Evolutionary conservation across 1,140 invertebrate genomes (phyloP).

Genomic region (Lordiphosa stackelbergi): DNA sequence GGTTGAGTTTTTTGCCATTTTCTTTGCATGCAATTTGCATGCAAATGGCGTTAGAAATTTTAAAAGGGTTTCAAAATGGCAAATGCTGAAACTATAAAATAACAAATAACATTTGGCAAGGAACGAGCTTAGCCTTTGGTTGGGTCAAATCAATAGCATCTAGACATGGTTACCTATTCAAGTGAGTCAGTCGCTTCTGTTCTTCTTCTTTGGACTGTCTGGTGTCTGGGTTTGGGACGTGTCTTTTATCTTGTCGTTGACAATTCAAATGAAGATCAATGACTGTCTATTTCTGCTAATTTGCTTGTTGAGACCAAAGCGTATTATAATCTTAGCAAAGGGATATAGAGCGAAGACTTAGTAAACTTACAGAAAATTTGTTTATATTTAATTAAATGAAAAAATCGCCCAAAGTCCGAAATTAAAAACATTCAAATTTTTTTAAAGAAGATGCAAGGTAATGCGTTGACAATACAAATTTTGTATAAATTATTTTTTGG

Average conservation of each 20-base stretch:
- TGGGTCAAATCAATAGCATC: no score
- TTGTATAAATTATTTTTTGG: no score
- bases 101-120: conserved; percentile 4
- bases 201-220: not conserved
- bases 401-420: no score
- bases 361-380: no score
- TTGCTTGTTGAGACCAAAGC: no score
- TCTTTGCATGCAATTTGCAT: conserved; percentile 39
- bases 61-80: conserved; percentile 13
- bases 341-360: no score
- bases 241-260: conserved; percentile 8
- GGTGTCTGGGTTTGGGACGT: not conserved
- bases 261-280: conserved; percentile 26
- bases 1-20: not conserved
- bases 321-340: no score
- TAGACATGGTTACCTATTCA: no score
- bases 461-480: no score
- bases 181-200: not conserved
- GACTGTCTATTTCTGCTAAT: conserved; percentile 1
- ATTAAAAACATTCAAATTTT: no score
- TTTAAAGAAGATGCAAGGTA: no score
- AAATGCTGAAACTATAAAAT: conserved; percentile 31
- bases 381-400: no score
- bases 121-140: not conserved
- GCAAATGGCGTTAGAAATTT: conserved; percentile 38